Base-by-base conservation (phyloP, 2,797 vertebrate species). In the Premnoplex brunnescens region DNA sequence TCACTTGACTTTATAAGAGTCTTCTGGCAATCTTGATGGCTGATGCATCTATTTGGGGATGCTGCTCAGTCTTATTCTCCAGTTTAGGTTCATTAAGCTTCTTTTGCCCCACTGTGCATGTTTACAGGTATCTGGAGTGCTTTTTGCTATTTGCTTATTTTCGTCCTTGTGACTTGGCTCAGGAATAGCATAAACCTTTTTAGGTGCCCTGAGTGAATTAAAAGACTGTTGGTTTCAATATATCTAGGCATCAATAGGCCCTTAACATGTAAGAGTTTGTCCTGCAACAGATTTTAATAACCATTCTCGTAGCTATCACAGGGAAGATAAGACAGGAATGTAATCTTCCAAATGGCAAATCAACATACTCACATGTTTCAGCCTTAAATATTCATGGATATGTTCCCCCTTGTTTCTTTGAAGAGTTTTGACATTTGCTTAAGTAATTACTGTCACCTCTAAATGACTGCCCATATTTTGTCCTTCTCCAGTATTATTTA, bases 401-500 rank as follows among this genome's bases (percentile, higher is more conserved):
- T 83, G 86, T 88, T 46, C 51, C 44, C 30, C 86, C 71, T 92
- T 94, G 59, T 91, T 97, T 96, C 93, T 96, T 94, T 94, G 91
- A 94, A 97, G 93, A 89, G 18, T 95, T 97, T 95, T 97, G 93
- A 92, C 94, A 96, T 97, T 97, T 96, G 92, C 87, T 96, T 96
- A 96, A 96, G 91, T 96, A 97, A 97, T 97, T 97, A 91, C 67
- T 94, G 92, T 91, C 95, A 93, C 75, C 88, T 94, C 85, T 91
- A 96, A 97, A 96, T 78, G 72, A 79, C 36, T 90, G 82, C n/a
- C 86, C 52, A 63, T 95, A 95, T 94, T 97, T 96, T 95, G 86
- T 94, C 89, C 94, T 89, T 75, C 62, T 85, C n/a, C 3, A 12
- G 67, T 88, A 87, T 96, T 96, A 95, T 96, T 97, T 93, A 95